Evolutionary conservation across 1,140 invertebrate species (phyloP), one percentile per base, ranked within the genome.

Genomic region (Drosophila equinoxialis): DNA sequence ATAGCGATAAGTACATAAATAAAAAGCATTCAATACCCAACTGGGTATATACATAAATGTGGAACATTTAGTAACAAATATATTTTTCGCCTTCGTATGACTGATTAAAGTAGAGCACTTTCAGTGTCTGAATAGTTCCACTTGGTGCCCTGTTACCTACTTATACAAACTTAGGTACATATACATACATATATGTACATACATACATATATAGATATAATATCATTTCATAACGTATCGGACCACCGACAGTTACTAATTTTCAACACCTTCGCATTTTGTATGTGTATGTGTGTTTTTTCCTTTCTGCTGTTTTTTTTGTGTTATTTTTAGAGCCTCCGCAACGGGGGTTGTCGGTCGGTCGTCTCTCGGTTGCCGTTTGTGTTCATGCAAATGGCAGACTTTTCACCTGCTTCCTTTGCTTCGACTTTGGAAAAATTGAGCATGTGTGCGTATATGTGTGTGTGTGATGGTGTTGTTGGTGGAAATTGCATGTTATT

Each of bases 401-500:
- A 77, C 76, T 83, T 86, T 86, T 86, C 83, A 86, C 83, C 83
- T 86, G 83, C 84, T 89, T 89, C 83, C 83, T 69, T 77, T 30
- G 30, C 30, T 78, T 51, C 41, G 57, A 62, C 45, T 37, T 41
- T 66, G 48, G 20, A 48, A 33, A 65, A 39, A 42, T 10, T 35
- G 8, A 14, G n/a, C 23, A 30, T 54, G 58, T 71, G 39, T 63
- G 41, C 17, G 68, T 58, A 1, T 17, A 1, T 17, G 17, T 17
- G 39, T 76, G 68, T 77, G 71, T 68, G 74, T 71, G 75, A 71
- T 76, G 26, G 26, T 26, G 82, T 68, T 81, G 67, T 71, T 71
- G 69, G 58, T 87, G 84, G 79, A 87, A 86, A 86, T 86, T 86
- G 84, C 84, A 86, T 86, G 83, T 86, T 86, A 86, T 86, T 86